A percentile compares a stretch with the other conserved stretches of the same genome.
phyloP scores from a whole-genome alignment of 2,113 vertebrate genomes.

The Mesembrinibis cayennensis region DNA sequence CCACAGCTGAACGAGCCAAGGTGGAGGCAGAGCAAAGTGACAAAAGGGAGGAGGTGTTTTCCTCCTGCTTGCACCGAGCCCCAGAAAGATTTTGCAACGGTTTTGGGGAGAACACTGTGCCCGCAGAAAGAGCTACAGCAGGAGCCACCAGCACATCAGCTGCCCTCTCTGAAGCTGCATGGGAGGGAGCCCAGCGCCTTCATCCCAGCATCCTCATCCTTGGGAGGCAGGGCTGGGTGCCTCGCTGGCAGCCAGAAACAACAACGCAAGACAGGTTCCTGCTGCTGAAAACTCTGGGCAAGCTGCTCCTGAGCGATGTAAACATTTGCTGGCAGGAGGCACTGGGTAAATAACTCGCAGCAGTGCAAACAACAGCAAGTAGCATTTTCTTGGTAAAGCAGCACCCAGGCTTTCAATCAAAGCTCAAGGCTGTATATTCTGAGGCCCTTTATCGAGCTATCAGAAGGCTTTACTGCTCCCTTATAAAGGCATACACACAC shows the following conservation, averaged over 20 bases:
- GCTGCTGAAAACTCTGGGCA: neutral
- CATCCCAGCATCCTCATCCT: neutral
- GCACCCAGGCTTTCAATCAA: neutral
- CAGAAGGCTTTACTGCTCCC: neutral
- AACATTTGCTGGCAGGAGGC: neutral
- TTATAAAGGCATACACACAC: neutral
- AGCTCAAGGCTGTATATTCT: neutral
- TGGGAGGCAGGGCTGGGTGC: fast-evolving
- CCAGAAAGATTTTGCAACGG: neutral
- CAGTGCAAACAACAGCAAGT: neutral
- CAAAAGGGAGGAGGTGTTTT: neutral
- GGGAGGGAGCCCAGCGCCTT: neutral
- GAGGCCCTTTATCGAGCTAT: neutral
- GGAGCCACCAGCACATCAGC: neutral
- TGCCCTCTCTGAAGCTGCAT: neutral
- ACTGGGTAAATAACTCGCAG: neutral
- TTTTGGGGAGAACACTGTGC: neutral
- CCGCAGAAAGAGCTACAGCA: neutral
- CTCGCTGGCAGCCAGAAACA: neutral
- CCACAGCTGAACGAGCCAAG: neutral
- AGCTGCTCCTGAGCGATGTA: neutral
- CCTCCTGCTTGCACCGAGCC: neutral
- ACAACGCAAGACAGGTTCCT: neutral
- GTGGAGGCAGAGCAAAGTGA: neutral
- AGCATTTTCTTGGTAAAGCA: neutral